These are phyloP conservation scores for Stratiomys singularior DNA, from an alignment of 2,888 invertebrate species.

Conservation along the genomic window DNA sequence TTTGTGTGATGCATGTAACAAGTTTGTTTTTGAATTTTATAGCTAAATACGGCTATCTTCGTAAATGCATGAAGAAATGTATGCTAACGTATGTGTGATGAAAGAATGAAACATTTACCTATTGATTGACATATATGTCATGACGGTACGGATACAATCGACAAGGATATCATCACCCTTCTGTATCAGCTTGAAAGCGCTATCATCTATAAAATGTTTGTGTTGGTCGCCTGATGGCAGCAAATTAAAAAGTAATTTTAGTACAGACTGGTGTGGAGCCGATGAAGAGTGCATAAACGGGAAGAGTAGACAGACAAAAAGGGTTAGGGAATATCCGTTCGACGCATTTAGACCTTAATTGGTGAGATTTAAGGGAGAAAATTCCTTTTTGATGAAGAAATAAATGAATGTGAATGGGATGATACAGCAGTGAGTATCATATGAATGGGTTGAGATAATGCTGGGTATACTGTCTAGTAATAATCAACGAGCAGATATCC, in stretches of 20 bases:
- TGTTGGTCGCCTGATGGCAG: conserved; percentile 30
- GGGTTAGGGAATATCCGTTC: too few relatives aligned
- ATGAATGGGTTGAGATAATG: too few relatives aligned
- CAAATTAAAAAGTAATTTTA: conserved; percentile 46
- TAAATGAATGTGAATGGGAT: too few relatives aligned
- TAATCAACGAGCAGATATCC: too few relatives aligned
- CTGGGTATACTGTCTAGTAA: too few relatives aligned
- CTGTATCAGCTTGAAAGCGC: conserved; percentile 11
- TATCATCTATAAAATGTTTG: background rate
- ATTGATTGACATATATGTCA: conserved; percentile 52
- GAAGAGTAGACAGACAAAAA: background rate
- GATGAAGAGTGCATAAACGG: background rate
- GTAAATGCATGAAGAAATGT: background rate
- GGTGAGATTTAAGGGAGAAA: too few relatives aligned
- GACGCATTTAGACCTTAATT: too few relatives aligned
- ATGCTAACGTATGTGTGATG: conserved; percentile 20
- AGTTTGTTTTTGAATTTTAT: background rate
- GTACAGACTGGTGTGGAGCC: background rate
- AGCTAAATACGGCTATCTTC: background rate
- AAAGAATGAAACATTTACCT: conserved; percentile 21
- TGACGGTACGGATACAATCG: conserved; percentile 43
- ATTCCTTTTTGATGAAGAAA: too few relatives aligned
- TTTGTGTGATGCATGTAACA: conserved; percentile 5
- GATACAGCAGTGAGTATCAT: too few relatives aligned
- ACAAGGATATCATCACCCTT: conserved; percentile 49